Evolutionary conservation across 2,113 vertebrate species (phyloP).

Genomic region (Cololabis saira): DNA sequence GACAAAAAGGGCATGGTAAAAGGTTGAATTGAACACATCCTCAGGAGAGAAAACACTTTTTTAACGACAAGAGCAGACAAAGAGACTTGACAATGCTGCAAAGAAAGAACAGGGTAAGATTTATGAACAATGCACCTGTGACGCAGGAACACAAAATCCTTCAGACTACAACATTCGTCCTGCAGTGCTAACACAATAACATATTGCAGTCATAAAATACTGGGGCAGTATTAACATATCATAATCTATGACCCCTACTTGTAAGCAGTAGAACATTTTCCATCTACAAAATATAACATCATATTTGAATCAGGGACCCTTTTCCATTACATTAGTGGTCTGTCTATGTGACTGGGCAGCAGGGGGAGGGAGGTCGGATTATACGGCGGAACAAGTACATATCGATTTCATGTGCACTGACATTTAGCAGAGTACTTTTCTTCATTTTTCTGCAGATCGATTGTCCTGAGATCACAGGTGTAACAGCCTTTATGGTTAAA

Average conservation of each 20-base stretch:
- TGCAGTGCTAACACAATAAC: conserved; percentile 15
- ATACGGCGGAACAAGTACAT: conserved; percentile 39
- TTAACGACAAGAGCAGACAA: background rate
- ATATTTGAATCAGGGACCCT: conserved; percentile 39
- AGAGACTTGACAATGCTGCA: conserved; percentile 3
- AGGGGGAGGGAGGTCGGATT: conserved; percentile 26
- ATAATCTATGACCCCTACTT: conserved; percentile 25
- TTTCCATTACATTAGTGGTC: conserved; percentile 45
- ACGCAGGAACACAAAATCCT: conserved; percentile 1
- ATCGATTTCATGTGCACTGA: conserved; percentile 67
- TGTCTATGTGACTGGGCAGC: conserved; percentile 6
- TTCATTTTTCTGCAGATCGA: conserved; percentile 55
- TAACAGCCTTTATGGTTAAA: conserved; percentile 24
- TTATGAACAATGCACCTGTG: conserved; percentile 9
- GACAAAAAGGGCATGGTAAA: background rate
- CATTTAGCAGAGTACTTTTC: conserved; percentile 69
- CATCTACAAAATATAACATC: conserved; percentile 42
- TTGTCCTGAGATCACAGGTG: conserved; percentile 28
- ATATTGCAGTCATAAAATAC: conserved; percentile 8
- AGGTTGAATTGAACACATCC: background rate
- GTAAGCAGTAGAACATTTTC: conserved; percentile 17
- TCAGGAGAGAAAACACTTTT: background rate
- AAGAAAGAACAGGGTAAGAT: conserved; percentile 9
- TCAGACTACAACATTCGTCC: conserved; percentile 4
- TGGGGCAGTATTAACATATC: conserved; percentile 24